Conservation (phyloP, 1,140 invertebrate genomes). For the Mamestra configurata region DNA sequence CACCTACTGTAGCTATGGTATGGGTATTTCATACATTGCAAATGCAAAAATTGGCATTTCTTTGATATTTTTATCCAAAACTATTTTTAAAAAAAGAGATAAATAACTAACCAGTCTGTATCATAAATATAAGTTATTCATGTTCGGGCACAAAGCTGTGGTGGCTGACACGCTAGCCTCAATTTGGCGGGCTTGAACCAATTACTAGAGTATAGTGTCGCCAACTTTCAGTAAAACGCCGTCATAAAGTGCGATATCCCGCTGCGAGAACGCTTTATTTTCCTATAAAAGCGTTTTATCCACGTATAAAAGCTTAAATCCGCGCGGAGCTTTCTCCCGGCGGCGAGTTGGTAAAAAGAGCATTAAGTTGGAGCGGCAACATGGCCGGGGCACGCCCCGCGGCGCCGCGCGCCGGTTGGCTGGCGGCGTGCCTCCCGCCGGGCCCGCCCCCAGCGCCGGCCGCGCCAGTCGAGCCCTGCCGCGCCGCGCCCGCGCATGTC, state of each 20-base stretch:
- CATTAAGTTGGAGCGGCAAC: conserved; percentile 78
- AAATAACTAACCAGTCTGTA: conserved; percentile 42
- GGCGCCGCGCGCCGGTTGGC: conserved; percentile 60
- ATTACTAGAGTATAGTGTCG: conserved; percentile 82
- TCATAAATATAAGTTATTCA: conserved; percentile 47
- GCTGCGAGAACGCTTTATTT: conserved; percentile 86
- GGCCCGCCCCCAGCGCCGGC: conserved; percentile 66
- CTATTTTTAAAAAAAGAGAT: conserved; percentile 27
- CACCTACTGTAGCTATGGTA: too few species aligned
- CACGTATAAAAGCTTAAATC: conserved; percentile 88
- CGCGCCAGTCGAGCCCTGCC: conserved; percentile 63
- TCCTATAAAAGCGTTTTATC: conserved; percentile 87
- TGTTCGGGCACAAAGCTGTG: conserved; percentile 51
- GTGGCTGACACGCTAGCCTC: conserved; percentile 66
- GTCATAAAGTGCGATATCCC: conserved; percentile 86
- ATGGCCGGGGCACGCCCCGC: conserved; percentile 82
- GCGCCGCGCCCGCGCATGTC: conserved; percentile 42
- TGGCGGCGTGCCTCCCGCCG: conserved; percentile 59
- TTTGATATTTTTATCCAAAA: conserved; percentile 1
- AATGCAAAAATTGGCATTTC: neutral
- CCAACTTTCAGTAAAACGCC: conserved; percentile 84
- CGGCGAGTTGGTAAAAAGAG: conserved; percentile 83
- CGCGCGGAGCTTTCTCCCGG: conserved; percentile 85
- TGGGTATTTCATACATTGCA: neutral
- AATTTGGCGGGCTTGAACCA: conserved; percentile 79